Evolutionary conservation across 2,888 invertebrate genomes (phyloP), one percentile per base, ranked within the genome.

Genomic region (Nezara viridula): DNA sequence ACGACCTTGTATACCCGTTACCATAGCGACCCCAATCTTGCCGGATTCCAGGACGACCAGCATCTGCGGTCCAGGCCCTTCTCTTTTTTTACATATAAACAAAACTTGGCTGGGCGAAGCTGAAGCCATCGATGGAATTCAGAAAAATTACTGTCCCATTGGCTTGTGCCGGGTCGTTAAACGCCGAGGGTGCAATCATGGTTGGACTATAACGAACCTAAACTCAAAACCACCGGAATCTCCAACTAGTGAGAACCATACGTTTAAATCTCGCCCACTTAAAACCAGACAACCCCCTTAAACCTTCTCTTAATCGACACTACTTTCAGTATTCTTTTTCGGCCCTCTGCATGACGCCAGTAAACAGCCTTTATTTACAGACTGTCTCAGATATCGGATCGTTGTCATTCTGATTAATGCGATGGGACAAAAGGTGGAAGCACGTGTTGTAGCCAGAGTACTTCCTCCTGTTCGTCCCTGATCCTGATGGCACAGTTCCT

Each of bases 1-100:
- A 86, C 86, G 86, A 86, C 86, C 86, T 86, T 86, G 86, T n/a
- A 40, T 86, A 52, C 86, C 86, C 86, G 86, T 86, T 86, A 86
- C 55, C 86, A 86, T 86, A 55, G 52, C 86, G 86, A 86, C 86
- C 86, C 86, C 86, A 86, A 86, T 86, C 86, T 55, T 44, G 52
- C 55, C n/a, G 86, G 55, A 86, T 86, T 86, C 86, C 86, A 86
- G 86, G 86, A 40, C 86, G 86, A 10, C 86, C 27, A 32, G 86
- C 32, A 47, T 52, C 52, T 37, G 86, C 49, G 86, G 81, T 81
- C 81, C 44, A 14, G 81, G 81, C 81, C 81, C 81, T 81, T 81
- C 81, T 81, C 81, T 81, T 81, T 77, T 81, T 81, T n/a, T 81
- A 81, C 24, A 81, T 44, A 44, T n/a, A 81, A 81, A 81, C 81